These are phyloP conservation scores for Drosophila pegasa DNA, from an alignment of 2,888 invertebrate genomes.

Conservation along the genomic window DNA sequence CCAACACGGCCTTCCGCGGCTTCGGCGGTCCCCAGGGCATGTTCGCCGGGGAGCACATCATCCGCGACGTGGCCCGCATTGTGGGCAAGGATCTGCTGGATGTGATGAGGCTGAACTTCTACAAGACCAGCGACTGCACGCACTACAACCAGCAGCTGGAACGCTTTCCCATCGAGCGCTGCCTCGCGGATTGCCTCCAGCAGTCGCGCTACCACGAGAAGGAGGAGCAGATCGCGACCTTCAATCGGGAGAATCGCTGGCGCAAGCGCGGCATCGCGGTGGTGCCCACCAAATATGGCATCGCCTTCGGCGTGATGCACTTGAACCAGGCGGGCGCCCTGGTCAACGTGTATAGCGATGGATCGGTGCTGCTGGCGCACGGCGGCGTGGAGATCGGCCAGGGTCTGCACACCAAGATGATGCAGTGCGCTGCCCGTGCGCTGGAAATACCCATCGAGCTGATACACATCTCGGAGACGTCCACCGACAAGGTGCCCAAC, in stretches of 20 bases:
- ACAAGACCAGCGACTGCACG: constrained; percentile 91
- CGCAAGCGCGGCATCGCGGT: constrained; percentile 94
- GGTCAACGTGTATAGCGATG: constrained; percentile 94
- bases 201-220: constrained; percentile 88
- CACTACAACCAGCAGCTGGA: constrained; percentile 91
- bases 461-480: constrained; percentile 93
- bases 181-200: constrained; percentile 92
- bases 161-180: constrained; percentile 90
- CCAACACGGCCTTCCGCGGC: constrained; percentile 97
- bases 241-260: constrained; percentile 92
- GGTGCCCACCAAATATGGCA: constrained; percentile 93
- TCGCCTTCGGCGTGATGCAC: constrained; percentile 91
- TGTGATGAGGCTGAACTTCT: constrained; percentile 91
- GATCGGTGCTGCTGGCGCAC: constrained; percentile 94
- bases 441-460: constrained; percentile 89
- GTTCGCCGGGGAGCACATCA: constrained; percentile 92
- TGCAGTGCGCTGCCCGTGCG: constrained; percentile 93
- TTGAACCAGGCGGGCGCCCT: constrained; percentile 95
- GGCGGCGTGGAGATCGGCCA: constrained; percentile 99
- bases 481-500: constrained; percentile 96
- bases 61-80: constrained; percentile 90
- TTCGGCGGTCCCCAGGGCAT: constrained; percentile 97
- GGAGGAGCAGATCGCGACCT: constrained; percentile 87
- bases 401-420: constrained; percentile 97
- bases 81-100: constrained; percentile 88